phyloP scores from a whole-genome alignment of 2,888 invertebrate species.

The Yponomeuta malinellus region DNA sequence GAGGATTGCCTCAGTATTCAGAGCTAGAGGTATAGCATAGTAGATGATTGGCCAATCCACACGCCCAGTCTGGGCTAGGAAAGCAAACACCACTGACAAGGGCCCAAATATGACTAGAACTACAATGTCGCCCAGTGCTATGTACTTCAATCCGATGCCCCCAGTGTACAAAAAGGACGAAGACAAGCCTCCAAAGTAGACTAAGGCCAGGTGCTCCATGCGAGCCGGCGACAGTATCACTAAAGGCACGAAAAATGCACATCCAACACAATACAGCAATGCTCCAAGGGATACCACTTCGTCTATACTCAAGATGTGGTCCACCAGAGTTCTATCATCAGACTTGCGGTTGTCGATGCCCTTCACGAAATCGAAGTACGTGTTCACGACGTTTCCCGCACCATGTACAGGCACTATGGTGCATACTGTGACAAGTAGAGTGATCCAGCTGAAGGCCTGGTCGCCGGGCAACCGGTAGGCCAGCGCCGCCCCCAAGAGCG shows the following conservation, averaged over 20 bases:
- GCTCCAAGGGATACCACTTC: conserved; percentile 93
- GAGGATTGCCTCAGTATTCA: conserved; percentile 96
- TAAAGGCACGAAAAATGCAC: conserved; percentile 86
- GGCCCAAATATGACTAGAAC: conserved; percentile 96
- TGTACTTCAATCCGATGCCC: conserved; percentile 96
- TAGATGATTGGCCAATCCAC: conserved; percentile 94
- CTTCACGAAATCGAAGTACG: conserved; percentile 95
- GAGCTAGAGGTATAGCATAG: conserved; percentile 94
- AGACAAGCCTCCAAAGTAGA: conserved; percentile 96
- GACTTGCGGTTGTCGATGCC: conserved; percentile 95
- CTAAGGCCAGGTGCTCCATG: conserved; percentile 95
- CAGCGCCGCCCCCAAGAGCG: conserved; percentile 90
- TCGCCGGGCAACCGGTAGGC: conserved; percentile 89
- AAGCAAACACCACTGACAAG: conserved; percentile 94
- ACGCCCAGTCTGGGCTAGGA: conserved; percentile 92
- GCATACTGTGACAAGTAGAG: conserved; percentile 86
- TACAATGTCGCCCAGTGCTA: conserved; percentile 94
- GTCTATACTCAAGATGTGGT: conserved; percentile 83
- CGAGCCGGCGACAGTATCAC: conserved; percentile 89
- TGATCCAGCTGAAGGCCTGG: conserved; percentile 85
- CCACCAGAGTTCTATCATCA: conserved; percentile 96
- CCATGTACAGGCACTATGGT: conserved; percentile 95
- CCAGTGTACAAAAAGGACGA: conserved; percentile 98
- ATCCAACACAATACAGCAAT: conserved; percentile 90
- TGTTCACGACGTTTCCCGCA: conserved; percentile 97